These are phyloP conservation scores for Phyllostomus hastatus DNA, from an alignment of 2,113 vertebrate species.

Conservation along the genomic window DNA sequence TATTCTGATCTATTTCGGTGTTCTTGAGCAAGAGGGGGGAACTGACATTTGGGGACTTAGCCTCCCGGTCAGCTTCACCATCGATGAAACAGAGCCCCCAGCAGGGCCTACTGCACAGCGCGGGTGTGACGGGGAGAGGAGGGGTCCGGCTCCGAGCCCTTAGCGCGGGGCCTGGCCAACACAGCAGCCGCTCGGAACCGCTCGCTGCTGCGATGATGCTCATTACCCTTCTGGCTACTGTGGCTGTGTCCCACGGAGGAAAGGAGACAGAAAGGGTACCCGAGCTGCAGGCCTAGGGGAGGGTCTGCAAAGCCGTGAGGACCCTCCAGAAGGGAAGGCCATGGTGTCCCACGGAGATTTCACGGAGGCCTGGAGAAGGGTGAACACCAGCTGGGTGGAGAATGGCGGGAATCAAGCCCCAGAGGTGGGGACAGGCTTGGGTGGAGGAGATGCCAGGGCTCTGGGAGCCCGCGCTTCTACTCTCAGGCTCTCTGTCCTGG, in stretches of 20 bases:
- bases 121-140: no score
- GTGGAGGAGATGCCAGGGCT: not conserved
- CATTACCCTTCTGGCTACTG: not conserved
- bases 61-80: not conserved
- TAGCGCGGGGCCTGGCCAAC: not conserved
- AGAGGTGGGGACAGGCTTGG: not conserved
- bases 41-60: not conserved
- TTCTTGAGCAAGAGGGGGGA: not conserved
- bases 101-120: rapidly evolving
- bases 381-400: not conserved
- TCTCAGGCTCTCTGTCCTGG: not conserved
- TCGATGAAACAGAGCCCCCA: not conserved
- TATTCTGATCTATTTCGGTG: not conserved
- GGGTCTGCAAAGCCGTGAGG: not conserved
- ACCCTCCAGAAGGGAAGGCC: not conserved
- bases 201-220: not conserved
- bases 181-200: not conserved
- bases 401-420: rapidly evolving
- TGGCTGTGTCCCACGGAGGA: not conserved
- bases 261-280: not conserved
- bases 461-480: not conserved
- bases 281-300: not conserved
- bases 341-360: rapidly evolving
- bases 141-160: rapidly evolving
- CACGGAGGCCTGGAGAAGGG: not conserved